phyloP scores from a whole-genome alignment of 1,140 invertebrate species.

The Orussus abietinus region DNA sequence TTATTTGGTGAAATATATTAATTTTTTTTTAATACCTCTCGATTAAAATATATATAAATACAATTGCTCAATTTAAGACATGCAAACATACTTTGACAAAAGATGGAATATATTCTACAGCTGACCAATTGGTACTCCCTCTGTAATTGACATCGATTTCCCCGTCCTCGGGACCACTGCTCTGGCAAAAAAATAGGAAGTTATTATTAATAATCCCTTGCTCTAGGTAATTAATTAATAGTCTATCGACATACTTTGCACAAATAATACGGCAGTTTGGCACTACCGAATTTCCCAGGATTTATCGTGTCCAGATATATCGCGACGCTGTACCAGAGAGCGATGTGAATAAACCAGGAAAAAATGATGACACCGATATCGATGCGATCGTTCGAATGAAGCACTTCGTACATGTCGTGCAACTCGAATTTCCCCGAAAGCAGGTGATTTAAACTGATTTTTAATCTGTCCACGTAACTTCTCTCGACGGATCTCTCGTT shows the following conservation, averaged over 20 bases:
- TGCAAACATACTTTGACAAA: constrained; percentile 20
- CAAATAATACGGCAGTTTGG: constrained; percentile 22
- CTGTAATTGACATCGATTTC: constrained; percentile 11
- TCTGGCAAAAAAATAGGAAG: neutral
- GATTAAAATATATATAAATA: too few species aligned
- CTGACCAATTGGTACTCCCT: constrained; percentile 27
- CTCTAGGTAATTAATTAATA: too few species aligned
- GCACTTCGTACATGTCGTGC: constrained; percentile 12
- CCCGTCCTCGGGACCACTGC: constrained; percentile 1
- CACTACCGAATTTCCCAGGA: constrained; percentile 22
- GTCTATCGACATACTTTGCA: constrained; percentile 17
- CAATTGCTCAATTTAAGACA: too few species aligned
- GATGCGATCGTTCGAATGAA: constrained; percentile 12
- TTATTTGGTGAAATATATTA: neutral
- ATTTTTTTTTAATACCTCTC: too few species aligned
- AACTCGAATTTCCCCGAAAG: constrained; percentile 6
- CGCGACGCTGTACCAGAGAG: constrained; percentile 20
- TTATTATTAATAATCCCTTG: too few species aligned
- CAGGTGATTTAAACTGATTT: constrained; percentile 1
- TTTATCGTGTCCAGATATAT: constrained; percentile 26
- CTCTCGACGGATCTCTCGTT: too few species aligned
- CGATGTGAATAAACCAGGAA: constrained; percentile 21
- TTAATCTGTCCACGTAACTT: neutral
- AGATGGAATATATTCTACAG: constrained; percentile 20
- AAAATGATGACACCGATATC: constrained; percentile 14